phyloP scores from a whole-genome alignment of 2,113 vertebrate species.

The Xenus cinereus region DNA sequence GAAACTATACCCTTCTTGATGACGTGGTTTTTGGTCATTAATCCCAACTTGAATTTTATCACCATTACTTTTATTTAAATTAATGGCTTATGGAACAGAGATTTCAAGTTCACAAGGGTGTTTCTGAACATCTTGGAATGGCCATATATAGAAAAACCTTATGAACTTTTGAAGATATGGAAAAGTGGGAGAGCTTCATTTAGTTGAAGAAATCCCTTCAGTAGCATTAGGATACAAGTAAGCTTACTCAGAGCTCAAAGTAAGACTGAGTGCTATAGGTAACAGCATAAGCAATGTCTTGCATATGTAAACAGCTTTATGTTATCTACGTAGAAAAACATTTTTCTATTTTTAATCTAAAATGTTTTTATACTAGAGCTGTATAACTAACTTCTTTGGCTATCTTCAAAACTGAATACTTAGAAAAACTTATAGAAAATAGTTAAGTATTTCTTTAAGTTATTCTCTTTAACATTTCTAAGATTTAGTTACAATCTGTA shows the following conservation, averaged over 20 bases:
- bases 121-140: background rate
- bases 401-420: background rate
- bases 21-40: background rate
- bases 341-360: background rate
- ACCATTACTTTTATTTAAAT: background rate
- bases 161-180: background rate
- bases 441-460: background rate
- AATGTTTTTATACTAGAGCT: background rate
- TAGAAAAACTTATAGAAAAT: background rate
- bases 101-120: background rate
- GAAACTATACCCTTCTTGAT: background rate
- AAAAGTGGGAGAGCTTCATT: background rate
- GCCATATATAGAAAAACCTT: background rate
- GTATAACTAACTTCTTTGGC: background rate
- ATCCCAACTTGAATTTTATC: background rate
- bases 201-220: background rate
- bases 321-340: background rate
- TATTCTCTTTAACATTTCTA: background rate
- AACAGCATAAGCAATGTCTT: background rate
- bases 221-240: background rate
- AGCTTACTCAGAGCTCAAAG: background rate
- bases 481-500: background rate
- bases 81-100: background rate
- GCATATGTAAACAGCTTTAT: background rate
- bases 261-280: background rate